Percentiles rank a stretch among this genome's conserved stretches.
These are phyloP conservation scores for Ochropleura leucogaster DNA, from an alignment of 2,888 invertebrate species.

Conservation along the genomic window DNA sequence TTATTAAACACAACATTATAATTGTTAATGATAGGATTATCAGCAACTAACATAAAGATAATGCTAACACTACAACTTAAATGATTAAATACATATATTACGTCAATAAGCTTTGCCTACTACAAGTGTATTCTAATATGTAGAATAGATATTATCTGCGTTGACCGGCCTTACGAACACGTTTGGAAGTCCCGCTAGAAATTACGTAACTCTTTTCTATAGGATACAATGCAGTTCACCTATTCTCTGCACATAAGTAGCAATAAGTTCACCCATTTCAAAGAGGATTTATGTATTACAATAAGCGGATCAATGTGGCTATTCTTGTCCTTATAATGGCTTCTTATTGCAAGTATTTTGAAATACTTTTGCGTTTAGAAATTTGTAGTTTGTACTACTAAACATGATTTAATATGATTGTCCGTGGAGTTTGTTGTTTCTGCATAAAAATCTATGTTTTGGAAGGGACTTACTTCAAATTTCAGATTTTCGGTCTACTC, in stretches of 20 bases:
- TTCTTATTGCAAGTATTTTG: not conserved
- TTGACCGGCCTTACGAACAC: no score
- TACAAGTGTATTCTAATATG: slow-evolving; percentile 6
- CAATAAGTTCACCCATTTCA: slow-evolving; percentile 6
- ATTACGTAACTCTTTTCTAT: not conserved
- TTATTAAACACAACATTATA: not conserved
- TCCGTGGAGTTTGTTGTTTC: not conserved
- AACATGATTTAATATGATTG: not conserved
- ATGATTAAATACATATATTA: slow-evolving; percentile 9
- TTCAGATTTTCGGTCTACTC: not conserved
- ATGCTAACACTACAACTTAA: slow-evolving; percentile 11
- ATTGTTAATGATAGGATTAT: slow-evolving; percentile 23
- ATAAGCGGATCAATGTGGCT: slow-evolving; percentile 30
- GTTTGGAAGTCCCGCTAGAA: not conserved
- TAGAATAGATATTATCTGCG: slow-evolving; percentile 5
- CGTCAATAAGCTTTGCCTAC: not conserved
- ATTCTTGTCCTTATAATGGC: slow-evolving; percentile 4
- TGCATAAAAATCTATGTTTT: not conserved
- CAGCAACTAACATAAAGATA: slow-evolving; percentile 21
- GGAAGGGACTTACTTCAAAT: not conserved
- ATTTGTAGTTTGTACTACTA: not conserved
- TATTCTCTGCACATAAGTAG: slow-evolving; percentile 10
- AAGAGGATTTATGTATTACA: slow-evolving; percentile 21
- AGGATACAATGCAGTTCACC: not conserved
- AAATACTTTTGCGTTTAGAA: not conserved